Evolutionary conservation across 2,888 invertebrate genomes (phyloP).

Genomic region (Caenorhabditis sp.): DNA sequence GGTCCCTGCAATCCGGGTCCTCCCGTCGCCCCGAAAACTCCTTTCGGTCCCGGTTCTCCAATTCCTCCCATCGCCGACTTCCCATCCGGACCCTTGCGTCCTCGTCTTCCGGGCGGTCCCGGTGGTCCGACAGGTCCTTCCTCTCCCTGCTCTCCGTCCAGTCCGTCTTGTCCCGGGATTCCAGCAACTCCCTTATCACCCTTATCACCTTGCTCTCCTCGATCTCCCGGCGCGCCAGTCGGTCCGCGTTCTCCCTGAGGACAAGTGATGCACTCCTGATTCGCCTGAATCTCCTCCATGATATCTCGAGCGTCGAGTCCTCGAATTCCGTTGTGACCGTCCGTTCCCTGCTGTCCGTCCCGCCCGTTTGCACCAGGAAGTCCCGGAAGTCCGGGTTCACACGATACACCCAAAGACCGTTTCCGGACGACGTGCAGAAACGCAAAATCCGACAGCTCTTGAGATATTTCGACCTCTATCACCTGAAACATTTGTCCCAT

Average conservation of each 20-base stretch:
- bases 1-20: constrained; percentile 70
- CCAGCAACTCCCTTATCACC: constrained; percentile 69
- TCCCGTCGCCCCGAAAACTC: constrained; percentile 70
- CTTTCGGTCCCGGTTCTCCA: constrained; percentile 71
- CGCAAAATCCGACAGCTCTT: constrained; percentile 33
- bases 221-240: constrained; percentile 68
- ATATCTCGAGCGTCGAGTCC: constrained; percentile 79
- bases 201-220: constrained; percentile 64
- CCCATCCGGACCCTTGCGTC: constrained; percentile 66
- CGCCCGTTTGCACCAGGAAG: constrained; percentile 54
- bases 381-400: constrained; percentile 59
- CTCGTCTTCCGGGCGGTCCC: constrained; percentile 63
- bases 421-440: constrained; percentile 43
- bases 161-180: constrained; percentile 61
- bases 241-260: constrained; percentile 72
- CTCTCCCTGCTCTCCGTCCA: constrained; percentile 65
- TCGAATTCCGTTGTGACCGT: constrained; percentile 68
- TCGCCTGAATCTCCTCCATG: constrained; percentile 77
- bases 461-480: constrained; percentile 47
- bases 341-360: constrained; percentile 61
- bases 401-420: constrained; percentile 18
- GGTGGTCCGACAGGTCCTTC: constrained; percentile 66
- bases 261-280: constrained; percentile 76
- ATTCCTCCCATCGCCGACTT: constrained; percentile 69
- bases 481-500: constrained; percentile 14